These are phyloP conservation scores for Pharmacophagus antenor DNA, from an alignment of 2,888 invertebrate species.

Conservation along the genomic window DNA sequence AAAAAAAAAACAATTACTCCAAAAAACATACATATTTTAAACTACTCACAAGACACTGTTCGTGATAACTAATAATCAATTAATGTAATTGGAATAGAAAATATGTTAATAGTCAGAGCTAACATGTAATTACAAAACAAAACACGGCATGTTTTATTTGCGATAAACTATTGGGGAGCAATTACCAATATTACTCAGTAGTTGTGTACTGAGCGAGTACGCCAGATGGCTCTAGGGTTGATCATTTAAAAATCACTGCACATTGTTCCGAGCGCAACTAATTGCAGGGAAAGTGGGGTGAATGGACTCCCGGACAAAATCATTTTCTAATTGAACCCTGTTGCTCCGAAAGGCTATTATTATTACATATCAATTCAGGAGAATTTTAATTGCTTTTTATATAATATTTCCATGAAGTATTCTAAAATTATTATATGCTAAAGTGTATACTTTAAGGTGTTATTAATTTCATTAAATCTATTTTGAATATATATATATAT, in stretches of 20 bases:
- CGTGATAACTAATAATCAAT: too few relatives aligned
- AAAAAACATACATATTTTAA: too few relatives aligned
- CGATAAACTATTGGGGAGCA: conserved; percentile 52
- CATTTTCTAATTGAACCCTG: conserved; percentile 67
- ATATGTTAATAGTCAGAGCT: too few relatives aligned
- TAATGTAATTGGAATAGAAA: too few relatives aligned
- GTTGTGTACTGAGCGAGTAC: conserved; percentile 49
- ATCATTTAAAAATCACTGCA: conserved; percentile 80
- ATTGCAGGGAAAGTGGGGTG: conserved; percentile 80
- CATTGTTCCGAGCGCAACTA: conserved; percentile 78
- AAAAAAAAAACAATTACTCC: too few relatives aligned
- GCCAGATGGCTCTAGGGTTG: conserved; percentile 72
- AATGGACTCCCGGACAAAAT: conserved; percentile 70
- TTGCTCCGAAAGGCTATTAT: conserved; percentile 31
- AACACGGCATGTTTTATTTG: conserved; percentile 11
- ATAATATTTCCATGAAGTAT: too few relatives aligned
- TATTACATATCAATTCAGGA: conserved; percentile 25
- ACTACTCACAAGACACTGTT: too few relatives aligned
- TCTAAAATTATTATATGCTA: too few relatives aligned
- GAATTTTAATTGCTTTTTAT: conserved; percentile 11
- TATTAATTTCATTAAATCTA: too few relatives aligned
- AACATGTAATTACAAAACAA: conserved; percentile 16
- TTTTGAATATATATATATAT: too few relatives aligned
- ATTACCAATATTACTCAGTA: conserved; percentile 73
- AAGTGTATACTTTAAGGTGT: too few relatives aligned